These are phyloP conservation scores for Lepidocyrtoides sp. DNA, from an alignment of 2,888 invertebrate genomes.

Conservation along the genomic window DNA sequence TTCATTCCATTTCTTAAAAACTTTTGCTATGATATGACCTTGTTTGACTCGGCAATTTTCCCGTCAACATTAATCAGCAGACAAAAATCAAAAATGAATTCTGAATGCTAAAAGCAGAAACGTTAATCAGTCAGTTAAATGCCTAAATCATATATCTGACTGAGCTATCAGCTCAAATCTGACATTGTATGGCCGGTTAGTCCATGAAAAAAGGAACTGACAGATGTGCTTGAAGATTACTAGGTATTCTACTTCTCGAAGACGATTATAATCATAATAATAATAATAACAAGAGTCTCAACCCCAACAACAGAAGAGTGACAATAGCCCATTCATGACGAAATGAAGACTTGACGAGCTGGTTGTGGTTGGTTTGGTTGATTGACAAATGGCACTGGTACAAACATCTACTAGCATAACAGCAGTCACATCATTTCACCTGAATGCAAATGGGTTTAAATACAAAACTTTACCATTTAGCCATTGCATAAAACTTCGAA, in stretches of 20 bases:
- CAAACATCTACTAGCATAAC: neutral
- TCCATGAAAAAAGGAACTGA: slow-evolving; percentile 42
- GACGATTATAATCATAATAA: slow-evolving; percentile 48
- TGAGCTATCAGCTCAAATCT: neutral
- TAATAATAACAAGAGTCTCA: slow-evolving; percentile 41
- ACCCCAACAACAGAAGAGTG: slow-evolving; percentile 55
- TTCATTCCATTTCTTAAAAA: slow-evolving; percentile 5
- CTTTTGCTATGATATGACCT: slow-evolving; percentile 21
- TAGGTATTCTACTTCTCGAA: slow-evolving; percentile 15
- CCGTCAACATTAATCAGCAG: slow-evolving; percentile 44
- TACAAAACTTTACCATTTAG: neutral
- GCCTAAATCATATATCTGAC: neutral
- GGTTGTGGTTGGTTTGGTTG: slow-evolving; percentile 52
- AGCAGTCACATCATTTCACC: slow-evolving; percentile 35
- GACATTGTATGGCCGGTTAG: slow-evolving; percentile 3
- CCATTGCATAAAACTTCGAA: neutral
- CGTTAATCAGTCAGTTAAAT: slow-evolving; percentile 3
- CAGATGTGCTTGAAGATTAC: slow-evolving; percentile 53
- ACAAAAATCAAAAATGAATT: slow-evolving; percentile 23
- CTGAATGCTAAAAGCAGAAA: slow-evolving; percentile 22
- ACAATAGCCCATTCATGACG: slow-evolving; percentile 74
- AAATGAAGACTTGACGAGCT: slow-evolving; percentile 53
- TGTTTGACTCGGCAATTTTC: slow-evolving; percentile 30
- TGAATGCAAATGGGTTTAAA: slow-evolving; percentile 47
- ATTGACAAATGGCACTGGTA: slow-evolving; percentile 74